phyloP scores from a whole-genome alignment of 2,113 vertebrate species.

The Drymodes brunneopygia region DNA sequence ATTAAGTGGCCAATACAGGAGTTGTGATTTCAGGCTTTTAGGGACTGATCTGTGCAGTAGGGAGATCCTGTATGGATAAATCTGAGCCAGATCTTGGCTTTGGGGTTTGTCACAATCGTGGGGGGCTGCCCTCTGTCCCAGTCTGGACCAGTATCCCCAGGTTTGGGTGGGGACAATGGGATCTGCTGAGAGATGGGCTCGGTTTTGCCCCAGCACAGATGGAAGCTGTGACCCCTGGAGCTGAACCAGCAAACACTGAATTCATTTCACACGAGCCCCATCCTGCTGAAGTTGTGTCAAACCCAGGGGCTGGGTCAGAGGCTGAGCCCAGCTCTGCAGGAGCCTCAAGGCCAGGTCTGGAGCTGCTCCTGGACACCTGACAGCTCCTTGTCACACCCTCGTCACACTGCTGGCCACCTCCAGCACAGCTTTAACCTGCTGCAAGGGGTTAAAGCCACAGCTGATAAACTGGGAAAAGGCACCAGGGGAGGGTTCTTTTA shows the following conservation, averaged over 20 bases:
- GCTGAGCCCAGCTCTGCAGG: neutral
- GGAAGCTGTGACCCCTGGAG: neutral
- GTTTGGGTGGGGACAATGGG: neutral
- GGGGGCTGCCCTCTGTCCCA: neutral
- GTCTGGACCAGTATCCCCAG: neutral
- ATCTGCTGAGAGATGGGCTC: neutral
- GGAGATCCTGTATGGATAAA: neutral
- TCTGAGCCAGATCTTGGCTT: neutral
- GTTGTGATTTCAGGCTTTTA: neutral
- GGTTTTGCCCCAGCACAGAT: accelerated
- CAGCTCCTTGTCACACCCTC: neutral
- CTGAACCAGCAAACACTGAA: accelerated
- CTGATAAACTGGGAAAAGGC: neutral
- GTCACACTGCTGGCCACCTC: too few relatives aligned
- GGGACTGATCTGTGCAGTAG: neutral
- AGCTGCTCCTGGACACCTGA: neutral
- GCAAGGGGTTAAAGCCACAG: neutral
- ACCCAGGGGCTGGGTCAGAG: neutral
- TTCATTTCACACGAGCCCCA: neutral
- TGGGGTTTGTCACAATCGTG: neutral
- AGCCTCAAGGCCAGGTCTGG: too few relatives aligned
- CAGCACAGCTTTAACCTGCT: neutral
- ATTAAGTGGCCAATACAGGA: neutral
- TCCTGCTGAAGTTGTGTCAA: neutral
- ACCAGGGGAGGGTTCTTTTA: accelerated